Evolutionary conservation across 2,888 invertebrate genomes (phyloP).

Genomic region (Eupeodes luniger): DNA sequence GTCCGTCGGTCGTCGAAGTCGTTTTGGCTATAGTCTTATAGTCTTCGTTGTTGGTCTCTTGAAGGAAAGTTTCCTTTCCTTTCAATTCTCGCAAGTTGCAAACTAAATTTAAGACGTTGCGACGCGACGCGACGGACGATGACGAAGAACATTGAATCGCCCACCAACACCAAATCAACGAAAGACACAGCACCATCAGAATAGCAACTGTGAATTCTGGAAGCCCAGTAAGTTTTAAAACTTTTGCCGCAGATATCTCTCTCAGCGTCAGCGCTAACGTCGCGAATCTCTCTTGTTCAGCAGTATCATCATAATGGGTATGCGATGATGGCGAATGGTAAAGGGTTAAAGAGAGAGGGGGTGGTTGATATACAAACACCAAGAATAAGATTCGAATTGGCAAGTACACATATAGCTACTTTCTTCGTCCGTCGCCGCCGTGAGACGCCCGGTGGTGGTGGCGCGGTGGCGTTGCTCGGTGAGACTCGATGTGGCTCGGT

Average conservation of each 20-base stretch:
- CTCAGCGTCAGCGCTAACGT: slow-evolving; percentile 54
- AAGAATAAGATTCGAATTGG: slow-evolving; percentile 62
- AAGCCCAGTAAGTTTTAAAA: slow-evolving; percentile 59
- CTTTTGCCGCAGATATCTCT: slow-evolving; percentile 52
- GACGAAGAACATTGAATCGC: slow-evolving; percentile 48
- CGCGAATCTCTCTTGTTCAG: slow-evolving; percentile 46
- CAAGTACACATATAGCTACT: slow-evolving; percentile 30
- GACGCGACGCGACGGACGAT: slow-evolving; percentile 6
- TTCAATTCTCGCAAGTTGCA: background rate
- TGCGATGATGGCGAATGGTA: background rate
- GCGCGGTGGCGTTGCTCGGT: no score
- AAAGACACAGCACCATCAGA: background rate
- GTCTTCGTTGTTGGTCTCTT: slow-evolving; percentile 35
- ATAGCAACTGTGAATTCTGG: slow-evolving; percentile 57
- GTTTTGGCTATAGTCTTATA: slow-evolving; percentile 28
- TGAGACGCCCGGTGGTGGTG: no score
- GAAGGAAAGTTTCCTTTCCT: slow-evolving; percentile 53
- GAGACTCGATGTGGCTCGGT: no score
- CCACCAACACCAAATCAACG: slow-evolving; percentile 71
- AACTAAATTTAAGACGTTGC: slow-evolving; percentile 47
- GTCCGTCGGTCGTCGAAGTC: slow-evolving; percentile 18
- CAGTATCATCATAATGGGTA: background rate
- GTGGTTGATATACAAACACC: slow-evolving; percentile 28
- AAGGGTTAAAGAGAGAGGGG: background rate
- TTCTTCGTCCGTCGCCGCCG: background rate